A percentile compares a stretch with the other conserved stretches of the same genome.
Evolutionary conservation across 1,140 invertebrate species (phyloP).

Genomic region (Drosophila subpulchrella): DNA sequence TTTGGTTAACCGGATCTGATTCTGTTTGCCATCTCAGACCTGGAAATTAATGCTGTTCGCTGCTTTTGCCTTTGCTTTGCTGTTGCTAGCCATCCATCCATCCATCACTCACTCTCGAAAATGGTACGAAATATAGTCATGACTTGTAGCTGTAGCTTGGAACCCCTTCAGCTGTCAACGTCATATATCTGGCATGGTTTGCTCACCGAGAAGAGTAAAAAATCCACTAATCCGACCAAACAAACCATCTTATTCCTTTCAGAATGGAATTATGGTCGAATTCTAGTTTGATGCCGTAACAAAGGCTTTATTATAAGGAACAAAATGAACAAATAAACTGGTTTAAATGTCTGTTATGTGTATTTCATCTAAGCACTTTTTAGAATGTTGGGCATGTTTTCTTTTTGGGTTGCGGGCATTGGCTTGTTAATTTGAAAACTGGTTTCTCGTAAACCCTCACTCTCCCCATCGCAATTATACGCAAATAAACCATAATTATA

Average conservation of each 20-base stretch:
- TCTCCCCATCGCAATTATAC: slow-evolving; percentile 21
- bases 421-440: slow-evolving; percentile 56
- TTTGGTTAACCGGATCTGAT: slow-evolving; percentile 78
- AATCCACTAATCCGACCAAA: slow-evolving; percentile 2
- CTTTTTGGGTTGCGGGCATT: slow-evolving; percentile 53
- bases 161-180: slow-evolving; percentile 50
- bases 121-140: slow-evolving; percentile 68
- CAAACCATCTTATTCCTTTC: slow-evolving; percentile 13
- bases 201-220: slow-evolving; percentile 13
- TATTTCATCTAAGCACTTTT: slow-evolving; percentile 30
- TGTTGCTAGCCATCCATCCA: slow-evolving; percentile 47
- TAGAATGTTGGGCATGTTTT: slow-evolving; percentile 37
- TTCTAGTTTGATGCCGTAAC: slow-evolving; percentile 40
- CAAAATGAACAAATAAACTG: slow-evolving; percentile 24
- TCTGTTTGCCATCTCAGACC: slow-evolving; percentile 59
- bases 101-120: slow-evolving; percentile 69
- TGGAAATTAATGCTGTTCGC: slow-evolving; percentile 45
- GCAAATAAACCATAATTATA: slow-evolving; percentile 47
- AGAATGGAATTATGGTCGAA: slow-evolving; percentile 14
- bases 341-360: slow-evolving; percentile 27
- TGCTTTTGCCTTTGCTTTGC: slow-evolving; percentile 26
- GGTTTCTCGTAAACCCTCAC: slow-evolving; percentile 43
- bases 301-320: slow-evolving; percentile 14
- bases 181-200: slow-evolving; percentile 44
- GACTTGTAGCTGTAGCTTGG: slow-evolving; percentile 25